Evolutionary conservation across 2,888 invertebrate genomes (phyloP), one percentile per base, ranked within the genome.

Genomic region (Latrodectus hesperus): DNA sequence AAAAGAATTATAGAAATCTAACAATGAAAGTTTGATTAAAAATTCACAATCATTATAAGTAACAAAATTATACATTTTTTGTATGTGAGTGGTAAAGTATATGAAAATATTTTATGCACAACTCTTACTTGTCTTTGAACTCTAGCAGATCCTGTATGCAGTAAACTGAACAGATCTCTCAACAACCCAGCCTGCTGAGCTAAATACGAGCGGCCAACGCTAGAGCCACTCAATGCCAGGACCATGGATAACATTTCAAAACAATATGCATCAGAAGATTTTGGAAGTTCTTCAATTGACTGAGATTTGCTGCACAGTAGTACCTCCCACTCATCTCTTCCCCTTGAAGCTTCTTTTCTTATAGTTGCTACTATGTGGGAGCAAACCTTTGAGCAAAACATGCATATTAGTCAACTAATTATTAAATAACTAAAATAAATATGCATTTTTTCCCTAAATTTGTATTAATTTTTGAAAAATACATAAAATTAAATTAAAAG

Each of bases 201-300:
- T 16, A 99, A 93, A 92, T 98, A 98, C 0, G 96, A 95, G 52
- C 98, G 94, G 0, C 98, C 98, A 0, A 98, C 97, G 0, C 95
- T 94, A 90, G 98, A 98, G 5, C 98, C 98, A 89, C 98, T 98
- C 68, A 99, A 93, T 0, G 99, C 98, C 90, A 98, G 92, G 75
- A 97, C 98, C 96, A 98, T 96, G 8, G 98, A 98, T 38, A 99
- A 93, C 96, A 99, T 97, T 93, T 99, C 98, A 92, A 98, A 99
- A 93, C 98, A 98, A 92, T 98, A 99, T n/a, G 97, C 97, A 92
- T 99, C 98, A 3, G 91, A 91, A 16, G 91, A 90, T 77, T 90
- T 83, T 51, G 90, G 90, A 10, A 90, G 81, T 85, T 90, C 90
- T 78, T 90, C 90, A 49, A 89, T 88, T 22, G 90, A 90, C 10